phyloP scores from a whole-genome alignment of 2,888 invertebrate species.

The Dicyrtoma fusca region DNA sequence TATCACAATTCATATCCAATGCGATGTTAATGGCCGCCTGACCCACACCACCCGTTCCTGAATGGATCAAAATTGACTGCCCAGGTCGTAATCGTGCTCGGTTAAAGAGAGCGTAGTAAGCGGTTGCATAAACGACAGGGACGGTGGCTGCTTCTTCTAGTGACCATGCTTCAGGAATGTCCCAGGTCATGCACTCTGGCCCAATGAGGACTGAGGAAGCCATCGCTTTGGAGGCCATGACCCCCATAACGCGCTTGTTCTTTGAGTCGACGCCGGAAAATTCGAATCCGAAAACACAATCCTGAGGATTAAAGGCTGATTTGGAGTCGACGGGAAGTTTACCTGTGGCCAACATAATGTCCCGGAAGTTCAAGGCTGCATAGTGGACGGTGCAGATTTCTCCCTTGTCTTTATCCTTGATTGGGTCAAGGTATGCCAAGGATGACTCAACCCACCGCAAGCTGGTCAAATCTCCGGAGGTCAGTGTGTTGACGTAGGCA shows the following conservation, averaged over 20 bases:
- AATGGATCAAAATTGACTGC: slow-evolving; percentile 64
- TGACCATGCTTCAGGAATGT: slow-evolving; percentile 68
- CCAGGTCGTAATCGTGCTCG: slow-evolving; percentile 64
- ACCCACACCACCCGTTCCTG: slow-evolving; percentile 74
- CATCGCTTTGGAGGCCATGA: slow-evolving; percentile 72
- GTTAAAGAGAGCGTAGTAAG: slow-evolving; percentile 67
- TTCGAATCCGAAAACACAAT: too few species aligned
- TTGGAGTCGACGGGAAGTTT: slow-evolving; percentile 78
- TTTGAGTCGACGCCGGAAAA: slow-evolving; percentile 62
- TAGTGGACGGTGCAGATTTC: slow-evolving; percentile 6
- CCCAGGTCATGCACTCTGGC: slow-evolving; percentile 63
- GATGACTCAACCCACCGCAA: slow-evolving; percentile 78
- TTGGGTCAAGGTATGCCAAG: slow-evolving; percentile 59
- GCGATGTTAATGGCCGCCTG: slow-evolving; percentile 77
- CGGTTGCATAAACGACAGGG: too few species aligned
- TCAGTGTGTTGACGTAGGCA: slow-evolving; percentile 75
- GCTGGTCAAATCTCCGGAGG: slow-evolving; percentile 83
- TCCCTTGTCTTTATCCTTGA: too few species aligned
- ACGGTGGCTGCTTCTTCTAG: too few species aligned
- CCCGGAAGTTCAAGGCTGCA: slow-evolving; percentile 76
- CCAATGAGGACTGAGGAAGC: slow-evolving; percentile 64
- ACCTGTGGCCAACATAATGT: slow-evolving; percentile 91
- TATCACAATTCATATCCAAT: slow-evolving; percentile 67
- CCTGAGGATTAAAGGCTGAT: slow-evolving; percentile 64
- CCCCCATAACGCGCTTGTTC: slow-evolving; percentile 62